Conservation (phyloP, 2,797 vertebrate species). For the Odontamblyopus rebecca region DNA sequence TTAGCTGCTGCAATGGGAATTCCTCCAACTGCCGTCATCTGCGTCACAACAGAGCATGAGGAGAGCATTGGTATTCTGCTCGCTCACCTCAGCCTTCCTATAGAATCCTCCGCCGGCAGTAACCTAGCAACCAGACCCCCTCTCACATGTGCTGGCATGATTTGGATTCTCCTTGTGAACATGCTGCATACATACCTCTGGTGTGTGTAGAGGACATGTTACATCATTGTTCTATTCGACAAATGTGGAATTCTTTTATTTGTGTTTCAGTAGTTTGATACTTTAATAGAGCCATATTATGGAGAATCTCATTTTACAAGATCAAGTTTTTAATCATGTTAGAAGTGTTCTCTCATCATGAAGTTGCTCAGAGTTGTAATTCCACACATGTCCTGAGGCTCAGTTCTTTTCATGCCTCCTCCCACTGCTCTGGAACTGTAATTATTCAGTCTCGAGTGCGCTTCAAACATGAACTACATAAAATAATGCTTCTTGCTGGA, state of each 20-base stretch:
- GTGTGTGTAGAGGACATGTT: background rate
- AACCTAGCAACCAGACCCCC: constrained; percentile 78
- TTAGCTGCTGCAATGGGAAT: constrained; percentile 11
- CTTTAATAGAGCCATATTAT: background rate
- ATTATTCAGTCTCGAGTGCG: too few species aligned
- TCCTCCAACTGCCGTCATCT: background rate
- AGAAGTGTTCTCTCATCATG: too few species aligned
- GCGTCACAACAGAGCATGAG: constrained; percentile 14
- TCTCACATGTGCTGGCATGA: constrained; percentile 48
- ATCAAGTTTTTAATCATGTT: too few species aligned
- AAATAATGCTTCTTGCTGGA: too few species aligned
- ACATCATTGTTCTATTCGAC: background rate
- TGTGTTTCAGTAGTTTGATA: background rate
- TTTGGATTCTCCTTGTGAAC: constrained; percentile 50
- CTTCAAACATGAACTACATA: too few species aligned
- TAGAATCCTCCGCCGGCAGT: constrained; percentile 62
- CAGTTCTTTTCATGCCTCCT: too few species aligned
- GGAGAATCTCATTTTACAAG: background rate
- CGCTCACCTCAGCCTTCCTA: constrained; percentile 47
- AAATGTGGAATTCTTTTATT: background rate
- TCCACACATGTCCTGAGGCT: too few species aligned
- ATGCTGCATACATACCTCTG: background rate
- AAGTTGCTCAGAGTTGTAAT: too few species aligned
- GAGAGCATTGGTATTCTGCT: constrained; percentile 39
- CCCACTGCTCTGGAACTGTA: too few species aligned